phyloP scores from a whole-genome alignment of 2,113 vertebrate genomes.

The Albula glossodonta region DNA sequence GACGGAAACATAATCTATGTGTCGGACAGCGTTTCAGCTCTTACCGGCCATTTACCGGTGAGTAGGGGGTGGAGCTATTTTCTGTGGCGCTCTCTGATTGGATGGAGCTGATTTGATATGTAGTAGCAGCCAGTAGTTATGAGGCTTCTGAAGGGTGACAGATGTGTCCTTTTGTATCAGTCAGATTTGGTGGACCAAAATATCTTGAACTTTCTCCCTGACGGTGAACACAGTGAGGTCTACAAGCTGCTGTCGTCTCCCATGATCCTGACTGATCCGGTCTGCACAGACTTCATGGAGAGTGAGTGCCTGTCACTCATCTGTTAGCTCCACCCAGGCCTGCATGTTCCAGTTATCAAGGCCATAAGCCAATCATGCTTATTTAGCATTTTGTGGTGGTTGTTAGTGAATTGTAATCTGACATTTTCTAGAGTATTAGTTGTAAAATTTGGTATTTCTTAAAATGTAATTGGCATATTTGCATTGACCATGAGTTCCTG shows the following conservation, averaged over 20 bases:
- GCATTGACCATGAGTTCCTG: too few relatives aligned
- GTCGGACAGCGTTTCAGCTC: slow-evolving; percentile 80
- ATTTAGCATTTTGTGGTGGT: neutral
- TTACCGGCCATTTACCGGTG: slow-evolving; percentile 92
- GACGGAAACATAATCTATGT: slow-evolving; percentile 92
- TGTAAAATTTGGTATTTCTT: too few relatives aligned
- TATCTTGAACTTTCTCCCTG: slow-evolving; percentile 90
- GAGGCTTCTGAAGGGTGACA: slow-evolving; percentile 41
- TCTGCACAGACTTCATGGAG: slow-evolving; percentile 78
- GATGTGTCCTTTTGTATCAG: slow-evolving; percentile 78
- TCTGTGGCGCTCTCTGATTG: neutral
- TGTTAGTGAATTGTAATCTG: too few relatives aligned
- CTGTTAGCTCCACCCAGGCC: neutral
- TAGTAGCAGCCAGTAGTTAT: too few relatives aligned
- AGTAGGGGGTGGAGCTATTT: slow-evolving; percentile 54
- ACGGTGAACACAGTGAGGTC: slow-evolving; percentile 85
- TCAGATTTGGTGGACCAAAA: slow-evolving; percentile 91
- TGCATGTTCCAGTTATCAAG: neutral
- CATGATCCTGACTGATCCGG: slow-evolving; percentile 73
- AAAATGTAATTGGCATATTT: too few relatives aligned
- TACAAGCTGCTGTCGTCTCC: slow-evolving; percentile 82
- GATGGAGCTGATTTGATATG: too few relatives aligned
- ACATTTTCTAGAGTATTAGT: too few relatives aligned
- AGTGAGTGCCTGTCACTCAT: slow-evolving; percentile 63
- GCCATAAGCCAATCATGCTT: neutral